These are phyloP conservation scores for Hyppa rectilinea DNA, from an alignment of 2,888 invertebrate species.

Conservation along the genomic window DNA sequence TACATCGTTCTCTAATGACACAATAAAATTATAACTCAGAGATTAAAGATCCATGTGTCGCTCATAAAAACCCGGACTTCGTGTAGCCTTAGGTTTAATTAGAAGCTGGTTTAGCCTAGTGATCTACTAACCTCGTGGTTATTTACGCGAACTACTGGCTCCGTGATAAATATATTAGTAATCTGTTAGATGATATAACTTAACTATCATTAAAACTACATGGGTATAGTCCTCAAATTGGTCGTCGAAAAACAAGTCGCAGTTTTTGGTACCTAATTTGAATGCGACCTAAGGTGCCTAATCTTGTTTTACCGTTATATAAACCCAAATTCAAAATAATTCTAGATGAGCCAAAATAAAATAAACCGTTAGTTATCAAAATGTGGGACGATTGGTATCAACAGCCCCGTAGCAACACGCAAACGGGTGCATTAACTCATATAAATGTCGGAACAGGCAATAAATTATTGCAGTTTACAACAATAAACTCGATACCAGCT, in stretches of 20 bases:
- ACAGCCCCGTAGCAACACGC: constrained; percentile 50
- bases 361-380: constrained; percentile 20
- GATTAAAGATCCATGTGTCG: constrained; percentile 4
- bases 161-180: constrained; percentile 39
- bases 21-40: neutral
- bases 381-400: constrained; percentile 39
- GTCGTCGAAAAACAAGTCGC: constrained; percentile 4
- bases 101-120: constrained; percentile 50
- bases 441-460: constrained; percentile 70
- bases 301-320: constrained; percentile 4
- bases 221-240: neutral
- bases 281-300: neutral
- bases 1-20: constrained; percentile 2
- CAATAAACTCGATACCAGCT: constrained; percentile 63
- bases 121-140: constrained; percentile 56
- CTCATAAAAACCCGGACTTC: constrained; percentile 18
- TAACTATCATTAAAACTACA: constrained; percentile 27
- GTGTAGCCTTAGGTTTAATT: constrained; percentile 43
- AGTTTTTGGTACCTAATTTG: neutral
- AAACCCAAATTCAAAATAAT: constrained; percentile 11
- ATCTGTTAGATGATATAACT: constrained; percentile 48
- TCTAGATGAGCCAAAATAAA: neutral
- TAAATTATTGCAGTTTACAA: constrained; percentile 68
- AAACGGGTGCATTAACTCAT: constrained; percentile 69
- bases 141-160: constrained; percentile 53